Evolutionary conservation across 2,888 invertebrate genomes (phyloP), one percentile per base, ranked within the genome.

Genomic region (Orthosia gracilis): DNA sequence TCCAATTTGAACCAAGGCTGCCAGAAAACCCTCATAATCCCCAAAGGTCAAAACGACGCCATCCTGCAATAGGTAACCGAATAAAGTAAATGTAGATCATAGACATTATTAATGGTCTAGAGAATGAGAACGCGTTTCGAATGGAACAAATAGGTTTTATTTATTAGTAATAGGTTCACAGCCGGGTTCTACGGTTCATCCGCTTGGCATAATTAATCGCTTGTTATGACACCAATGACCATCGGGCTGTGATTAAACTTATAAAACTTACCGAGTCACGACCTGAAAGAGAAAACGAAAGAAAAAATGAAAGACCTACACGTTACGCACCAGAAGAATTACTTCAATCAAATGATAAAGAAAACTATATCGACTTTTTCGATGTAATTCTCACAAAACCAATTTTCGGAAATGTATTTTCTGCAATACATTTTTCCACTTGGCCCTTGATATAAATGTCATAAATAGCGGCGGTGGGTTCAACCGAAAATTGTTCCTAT

Each of bases 381-480:
- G n/a, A 63, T 40, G 61, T 63, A 54, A 54, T 75, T 54, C 40
- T 5, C 26, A 18, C 17, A 69, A 64, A 55, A 72, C 62, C 67
- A 85, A 80, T 84, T 76, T 84, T 67, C 59, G 31, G 57, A 64
- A 76, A 52, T 69, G 57, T 82, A 61, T 73, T 76, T 70, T 73
- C 52, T 74, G 54, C 70, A 47, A 65, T 58, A 73, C 61, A 76
- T 76, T 76, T 73, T 74, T 69, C 45, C 68, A 50, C 50, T 64
- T 64, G 52, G 31, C 57, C 54, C 45, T 76, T 70, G 54, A 58
- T 76, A 71, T 76, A 70, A 83, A 85, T 80, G 83, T 83, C 55
- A 85, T 85, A 83, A 80, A 85, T 80, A 85, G 66, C 72, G 50
- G 66, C 72, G 50, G 26, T 62, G 72, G 76, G 55, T 58, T 78